A percentile compares a stretch with the other conserved stretches of the same genome.
phyloP scores from a whole-genome alignment of 2,888 invertebrate genomes.

The Polydrusus tereticollis region DNA sequence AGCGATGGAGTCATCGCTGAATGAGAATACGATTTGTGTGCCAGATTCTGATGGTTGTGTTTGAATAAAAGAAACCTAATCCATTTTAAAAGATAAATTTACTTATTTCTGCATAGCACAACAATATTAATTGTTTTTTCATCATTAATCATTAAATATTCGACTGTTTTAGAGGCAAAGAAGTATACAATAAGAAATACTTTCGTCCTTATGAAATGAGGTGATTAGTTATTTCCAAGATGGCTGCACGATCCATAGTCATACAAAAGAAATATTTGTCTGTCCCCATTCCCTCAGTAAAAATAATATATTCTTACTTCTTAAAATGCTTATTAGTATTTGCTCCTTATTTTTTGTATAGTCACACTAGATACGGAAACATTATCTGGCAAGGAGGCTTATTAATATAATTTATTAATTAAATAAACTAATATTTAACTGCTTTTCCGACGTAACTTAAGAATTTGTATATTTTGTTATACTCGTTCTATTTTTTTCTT shows the following conservation, averaged over 20 bases:
- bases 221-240: neutral
- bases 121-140: neutral
- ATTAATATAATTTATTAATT: no score
- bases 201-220: neutral
- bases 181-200: neutral
- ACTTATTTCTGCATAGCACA: neutral
- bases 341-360: no score
- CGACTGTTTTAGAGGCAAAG: neutral
- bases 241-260: neutral
- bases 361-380: no score
- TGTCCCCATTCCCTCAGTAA: no score
- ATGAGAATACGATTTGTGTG: neutral
- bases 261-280: neutral
- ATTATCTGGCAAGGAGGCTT: no score
- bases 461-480: neutral
- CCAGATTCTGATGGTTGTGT: neutral
- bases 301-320: no score
- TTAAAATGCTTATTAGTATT: no score
- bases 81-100: constrained; percentile 3
- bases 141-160: neutral
- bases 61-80: neutral
- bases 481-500: neutral
- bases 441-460: neutral
- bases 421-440: neutral
- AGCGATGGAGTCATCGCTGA: neutral